Percentiles rank a stretch among this genome's conserved stretches.
Evolutionary conservation across 2,888 invertebrate genomes (phyloP).

Genomic region (Onthophagus sagittarius): DNA sequence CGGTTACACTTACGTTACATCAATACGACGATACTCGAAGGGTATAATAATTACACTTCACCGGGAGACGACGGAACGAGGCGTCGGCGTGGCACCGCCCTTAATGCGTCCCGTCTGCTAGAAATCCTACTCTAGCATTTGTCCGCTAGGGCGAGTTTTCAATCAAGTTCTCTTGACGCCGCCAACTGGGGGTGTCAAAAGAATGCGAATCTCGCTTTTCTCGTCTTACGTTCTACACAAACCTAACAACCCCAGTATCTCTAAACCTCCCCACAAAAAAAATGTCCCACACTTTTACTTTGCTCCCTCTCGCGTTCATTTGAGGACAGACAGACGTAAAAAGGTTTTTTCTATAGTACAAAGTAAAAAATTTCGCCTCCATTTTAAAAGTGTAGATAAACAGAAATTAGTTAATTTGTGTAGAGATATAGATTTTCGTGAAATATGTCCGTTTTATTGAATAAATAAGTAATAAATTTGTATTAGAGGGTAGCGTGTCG

Average conservation of each 20-base stretch:
- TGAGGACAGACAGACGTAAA: neutral
- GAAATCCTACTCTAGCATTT: constrained; percentile 46
- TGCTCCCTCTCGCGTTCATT: neutral
- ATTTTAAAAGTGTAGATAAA: neutral
- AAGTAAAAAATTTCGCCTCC: neutral
- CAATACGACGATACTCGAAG: constrained; percentile 19
- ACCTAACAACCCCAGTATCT: constrained; percentile 6
- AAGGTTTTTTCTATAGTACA: neutral
- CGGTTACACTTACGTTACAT: constrained; percentile 18
- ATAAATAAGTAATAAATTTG: neutral
- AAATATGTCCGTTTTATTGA: neutral
- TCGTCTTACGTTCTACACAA: constrained; percentile 16
- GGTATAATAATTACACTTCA: constrained; percentile 26
- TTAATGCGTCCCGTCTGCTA: constrained; percentile 40
- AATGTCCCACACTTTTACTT: neutral
- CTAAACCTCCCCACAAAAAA: neutral
- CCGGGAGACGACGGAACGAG: constrained; percentile 24
- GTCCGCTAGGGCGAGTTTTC: constrained; percentile 48
- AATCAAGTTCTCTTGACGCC: constrained; percentile 47
- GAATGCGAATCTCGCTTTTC: constrained; percentile 18
- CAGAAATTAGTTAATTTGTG: too few relatives aligned
- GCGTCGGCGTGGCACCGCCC: constrained; percentile 32
- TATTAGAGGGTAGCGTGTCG: constrained; percentile 5
- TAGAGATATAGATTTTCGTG: too few relatives aligned
- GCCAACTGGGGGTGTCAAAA: constrained; percentile 39